These are phyloP conservation scores for Chloroceryle amazona DNA, from an alignment of 2,797 vertebrate species.

Conservation along the genomic window DNA sequence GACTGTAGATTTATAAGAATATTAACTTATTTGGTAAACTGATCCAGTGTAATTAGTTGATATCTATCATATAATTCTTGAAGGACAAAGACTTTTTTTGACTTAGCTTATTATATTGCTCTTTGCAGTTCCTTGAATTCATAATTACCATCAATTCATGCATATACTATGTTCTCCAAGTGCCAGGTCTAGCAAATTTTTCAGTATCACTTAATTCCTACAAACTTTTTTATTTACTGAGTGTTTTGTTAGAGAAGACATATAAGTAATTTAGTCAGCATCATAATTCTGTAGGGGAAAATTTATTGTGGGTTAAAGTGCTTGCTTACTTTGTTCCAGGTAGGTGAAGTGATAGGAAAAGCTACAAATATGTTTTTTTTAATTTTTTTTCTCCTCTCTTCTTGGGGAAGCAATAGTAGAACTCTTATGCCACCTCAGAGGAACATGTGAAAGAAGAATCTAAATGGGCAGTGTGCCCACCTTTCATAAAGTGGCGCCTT, in stretches of 20 bases:
- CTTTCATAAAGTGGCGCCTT: background rate
- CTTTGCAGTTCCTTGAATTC: background rate
- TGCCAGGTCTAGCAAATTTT: background rate
- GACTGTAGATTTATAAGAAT: background rate
- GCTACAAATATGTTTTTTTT: background rate
- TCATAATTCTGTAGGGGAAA: background rate
- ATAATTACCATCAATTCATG: background rate
- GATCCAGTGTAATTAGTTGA: background rate
- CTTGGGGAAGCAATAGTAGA: background rate
- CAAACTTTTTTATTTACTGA: background rate
- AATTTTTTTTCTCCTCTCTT: rapidly evolving
- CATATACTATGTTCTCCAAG: background rate
- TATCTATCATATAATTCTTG: background rate
- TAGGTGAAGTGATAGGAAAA: background rate
- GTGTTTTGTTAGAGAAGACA: background rate
- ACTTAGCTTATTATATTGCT: background rate
- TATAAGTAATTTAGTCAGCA: background rate
- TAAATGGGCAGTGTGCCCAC: background rate
- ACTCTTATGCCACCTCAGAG: background rate
- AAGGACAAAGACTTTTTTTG: background rate
- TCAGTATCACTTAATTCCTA: background rate
- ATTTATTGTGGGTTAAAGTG: background rate
- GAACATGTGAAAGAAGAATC: background rate
- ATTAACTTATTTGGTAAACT: background rate
- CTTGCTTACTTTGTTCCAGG: background rate